Conservation (phyloP, 2,888 invertebrate genomes). For the Caenorhabditis sinica region DNA sequence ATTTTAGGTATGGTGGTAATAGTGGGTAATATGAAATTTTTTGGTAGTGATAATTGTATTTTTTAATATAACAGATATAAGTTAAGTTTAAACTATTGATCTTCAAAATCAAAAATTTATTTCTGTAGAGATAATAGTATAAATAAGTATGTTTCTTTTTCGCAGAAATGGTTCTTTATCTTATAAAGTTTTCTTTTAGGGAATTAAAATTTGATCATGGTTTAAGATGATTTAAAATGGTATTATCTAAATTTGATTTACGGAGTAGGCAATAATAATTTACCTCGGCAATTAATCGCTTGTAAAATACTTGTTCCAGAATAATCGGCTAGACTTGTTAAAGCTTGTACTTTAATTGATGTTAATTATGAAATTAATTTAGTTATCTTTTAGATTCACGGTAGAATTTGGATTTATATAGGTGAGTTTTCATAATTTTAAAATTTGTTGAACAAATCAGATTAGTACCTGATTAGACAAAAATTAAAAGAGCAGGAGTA, state of each 20-base stretch:
- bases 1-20: slow-evolving; percentile 76
- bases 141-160: slow-evolving; percentile 78
- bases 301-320: slow-evolving; percentile 80
- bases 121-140: slow-evolving; percentile 79
- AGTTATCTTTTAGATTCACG: slow-evolving; percentile 63
- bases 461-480: slow-evolving; percentile 79
- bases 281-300: slow-evolving; percentile 77
- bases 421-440: slow-evolving; percentile 68
- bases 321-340: slow-evolving; percentile 80
- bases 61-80: slow-evolving; percentile 76
- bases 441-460: slow-evolving; percentile 75
- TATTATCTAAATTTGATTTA: slow-evolving; percentile 80
- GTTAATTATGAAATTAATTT: slow-evolving; percentile 68
- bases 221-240: slow-evolving; percentile 76
- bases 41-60: slow-evolving; percentile 76
- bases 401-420: slow-evolving; percentile 72
- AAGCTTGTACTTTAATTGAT: slow-evolving; percentile 78
- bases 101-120: slow-evolving; percentile 79
- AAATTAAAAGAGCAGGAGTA: slow-evolving; percentile 78
- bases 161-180: slow-evolving; percentile 74
- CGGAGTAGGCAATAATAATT: slow-evolving; percentile 75
- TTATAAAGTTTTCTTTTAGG: slow-evolving; percentile 74
- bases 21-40: slow-evolving; percentile 75
- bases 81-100: slow-evolving; percentile 80
- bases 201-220: slow-evolving; percentile 77